Base-by-base conservation (phyloP, 2,113 vertebrate genomes). In the Platichthys flesus region DNA sequence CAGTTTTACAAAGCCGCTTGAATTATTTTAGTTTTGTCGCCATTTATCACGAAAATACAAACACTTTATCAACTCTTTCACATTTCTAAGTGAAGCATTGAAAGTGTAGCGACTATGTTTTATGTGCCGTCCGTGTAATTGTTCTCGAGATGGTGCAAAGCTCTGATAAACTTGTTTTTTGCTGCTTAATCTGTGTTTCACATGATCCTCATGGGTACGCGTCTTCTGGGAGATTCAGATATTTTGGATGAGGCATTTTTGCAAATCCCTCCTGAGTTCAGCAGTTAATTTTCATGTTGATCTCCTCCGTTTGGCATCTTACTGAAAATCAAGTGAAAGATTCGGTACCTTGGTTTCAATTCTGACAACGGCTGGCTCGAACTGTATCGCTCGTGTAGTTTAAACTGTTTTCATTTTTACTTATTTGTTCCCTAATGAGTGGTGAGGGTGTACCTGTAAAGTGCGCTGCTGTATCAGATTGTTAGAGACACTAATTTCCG, bases 121-220 rank as follows among this genome's bases (percentile, higher is more conserved):
- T 52, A 18, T 21, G 3, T 73, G 52, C 65, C 56, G 37, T 24
- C 23, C 26, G 18, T 73, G 16, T 72, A 80, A 63, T 60, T 78
- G 63, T 78, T 83, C n/a, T 73, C 0, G 1, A 73, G 56, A 72
- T 58, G 65, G 60, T 64, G 58, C 23, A 78, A 40, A 57, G 54
- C 63, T 80, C 10, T 77, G 74, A 75, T 74, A 40, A 79, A 78
- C 52, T 87, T 82, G 78, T 89, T 86, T 85, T 2, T 37, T 56
- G 56, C 42, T 23, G 72, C 74, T 67, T 82, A 26, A 65, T 68
- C 57, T 54, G 6, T 54, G 80, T 74, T 84, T 54, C 67, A 61
- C 76, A 47, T 0, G 20, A 40, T 45, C 15, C 80, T 84, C 83
- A 5, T 65, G 70, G 76, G 67, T 49, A 77, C 28, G 3, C 56